Base-by-base conservation (phyloP, 1,140 invertebrate species). In the Drosophila prosaltans region DNA sequence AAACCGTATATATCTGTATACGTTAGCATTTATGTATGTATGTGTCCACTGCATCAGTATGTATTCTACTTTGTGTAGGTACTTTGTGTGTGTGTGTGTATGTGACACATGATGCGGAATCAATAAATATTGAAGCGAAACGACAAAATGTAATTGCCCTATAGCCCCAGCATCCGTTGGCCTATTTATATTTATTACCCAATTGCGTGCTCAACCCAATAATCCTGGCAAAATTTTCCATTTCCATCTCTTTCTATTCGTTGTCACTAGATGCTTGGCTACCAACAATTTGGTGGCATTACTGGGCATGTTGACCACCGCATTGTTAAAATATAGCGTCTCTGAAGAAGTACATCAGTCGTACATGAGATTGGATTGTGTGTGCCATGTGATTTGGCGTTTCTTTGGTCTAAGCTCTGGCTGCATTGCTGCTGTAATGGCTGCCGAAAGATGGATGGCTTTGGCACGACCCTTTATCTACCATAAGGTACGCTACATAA, bases 391-490 rank as follows among this genome's bases (percentile, higher is more conserved):
- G 1, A 92, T 97, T 6, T 95, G 96, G 92, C 93, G 97, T 16
- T 94, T 96, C 51, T 97, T 98, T 92, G 97, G 97, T 6, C 93
- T 98, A 1, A 96, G 96, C 64, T 97, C 96, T 24, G 97, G 97
- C 5, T 97, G 96, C 92, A 96, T 98, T 48, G 96, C 97, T 11
- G 94, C 96, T 79, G 96, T 97, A 4, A 97, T 98, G 97, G 97
- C 97, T 1, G 94, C 95, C 16, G 97, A 98, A 92, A 93, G 97
- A 66, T 98, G 96, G 94, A 93, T 97, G 71, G 97, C 97, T 2
- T 94, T 98, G 59, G 97, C 96, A 0, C 94, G 95, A 73, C 97
- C 97, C n/a, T 98, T 98, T 89, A 93, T 96, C 65, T 98, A 97
- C 92, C 96, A 97, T 92, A 96, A 97, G 95, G 97, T 97, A 7